Percentiles rank a stretch among this genome's conserved stretches.
These are phyloP conservation scores for Odontamblyopus rebecca DNA, from an alignment of 2,797 vertebrate genomes.

Conservation along the genomic window DNA sequence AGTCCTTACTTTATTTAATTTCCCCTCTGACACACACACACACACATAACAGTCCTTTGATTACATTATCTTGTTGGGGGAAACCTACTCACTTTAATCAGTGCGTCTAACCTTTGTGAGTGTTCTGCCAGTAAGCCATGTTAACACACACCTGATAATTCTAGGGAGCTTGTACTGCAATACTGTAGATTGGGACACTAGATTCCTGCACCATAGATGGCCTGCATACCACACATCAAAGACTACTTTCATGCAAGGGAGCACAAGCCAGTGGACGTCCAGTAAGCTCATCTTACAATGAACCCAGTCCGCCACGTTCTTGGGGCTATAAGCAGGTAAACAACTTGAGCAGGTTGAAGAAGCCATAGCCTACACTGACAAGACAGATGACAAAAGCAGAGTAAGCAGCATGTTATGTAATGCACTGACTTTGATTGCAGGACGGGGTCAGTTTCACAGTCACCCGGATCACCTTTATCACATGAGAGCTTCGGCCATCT, in stretches of 20 bases:
- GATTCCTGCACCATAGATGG: conserved; percentile 35
- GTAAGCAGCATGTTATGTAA: conserved; percentile 41
- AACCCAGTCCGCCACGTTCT: conserved; percentile 16
- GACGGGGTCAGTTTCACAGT: conserved; percentile 55
- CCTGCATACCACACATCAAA: conserved; percentile 70
- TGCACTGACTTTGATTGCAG: conserved; percentile 26
- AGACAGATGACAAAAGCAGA: conserved; percentile 34
- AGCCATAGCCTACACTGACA: conserved; percentile 7
- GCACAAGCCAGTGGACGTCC: conserved; percentile 26
- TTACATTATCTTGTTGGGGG: conserved; percentile 2
- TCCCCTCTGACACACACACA: background rate
- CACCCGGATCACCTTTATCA: conserved; percentile 55
- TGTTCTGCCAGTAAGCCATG: conserved; percentile 20
- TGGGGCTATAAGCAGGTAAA: conserved; percentile 46
- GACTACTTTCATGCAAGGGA: conserved; percentile 34
- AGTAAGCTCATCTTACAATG: conserved; percentile 57
- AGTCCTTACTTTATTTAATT: background rate
- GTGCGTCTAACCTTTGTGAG: conserved; percentile 1
- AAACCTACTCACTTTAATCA: background rate
- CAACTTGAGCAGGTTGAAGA: conserved; percentile 41
- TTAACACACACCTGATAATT: conserved; percentile 24
- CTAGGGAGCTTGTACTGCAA: conserved; percentile 31
- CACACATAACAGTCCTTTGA: background rate
- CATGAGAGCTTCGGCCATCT: conserved; percentile 70
- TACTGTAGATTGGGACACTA: conserved; percentile 31